These are phyloP conservation scores for Parasteatoda tepidariorum DNA, from an alignment of 1,140 invertebrate species.

Conservation along the genomic window DNA sequence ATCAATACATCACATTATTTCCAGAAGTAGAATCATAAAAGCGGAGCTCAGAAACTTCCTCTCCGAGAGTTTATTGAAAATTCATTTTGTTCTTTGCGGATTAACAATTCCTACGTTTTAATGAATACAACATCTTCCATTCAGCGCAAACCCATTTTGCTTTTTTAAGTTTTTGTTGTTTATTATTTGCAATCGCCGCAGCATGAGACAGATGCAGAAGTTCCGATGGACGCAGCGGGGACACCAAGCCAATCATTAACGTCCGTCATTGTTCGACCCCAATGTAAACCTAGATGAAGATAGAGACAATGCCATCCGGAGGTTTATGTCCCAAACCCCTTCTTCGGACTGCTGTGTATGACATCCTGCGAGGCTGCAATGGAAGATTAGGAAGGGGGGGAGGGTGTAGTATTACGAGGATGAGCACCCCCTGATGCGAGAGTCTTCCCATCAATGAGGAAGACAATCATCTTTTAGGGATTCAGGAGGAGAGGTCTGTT, in stretches of 20 bases:
- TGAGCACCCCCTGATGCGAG: conserved; percentile 31
- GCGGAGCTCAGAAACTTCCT: no score
- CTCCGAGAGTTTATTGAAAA: no score
- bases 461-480: conserved; percentile 20
- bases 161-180: no score
- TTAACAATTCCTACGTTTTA: no score
- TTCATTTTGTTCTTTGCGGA: no score
- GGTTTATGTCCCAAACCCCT: conserved; percentile 29
- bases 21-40: no score
- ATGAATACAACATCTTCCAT: no score
- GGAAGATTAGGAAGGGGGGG: conserved; percentile 17
- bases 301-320: conserved; percentile 31
- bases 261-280: conserved; percentile 37
- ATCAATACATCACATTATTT: no score
- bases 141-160: no score
- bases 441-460: background rate
- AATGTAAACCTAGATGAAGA: conserved; percentile 52
- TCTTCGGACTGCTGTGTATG: conserved; percentile 32
- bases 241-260: conserved; percentile 43
- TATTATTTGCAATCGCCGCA: no score
- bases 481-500: background rate
- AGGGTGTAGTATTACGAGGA: conserved; percentile 6
- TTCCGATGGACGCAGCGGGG: conserved; percentile 30
- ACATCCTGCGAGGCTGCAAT: conserved; percentile 11
- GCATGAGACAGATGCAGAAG: no score